Evolutionary conservation across 2,888 invertebrate genomes (phyloP), one percentile per base, ranked within the genome.

Genomic region (Thecophora atra): DNA sequence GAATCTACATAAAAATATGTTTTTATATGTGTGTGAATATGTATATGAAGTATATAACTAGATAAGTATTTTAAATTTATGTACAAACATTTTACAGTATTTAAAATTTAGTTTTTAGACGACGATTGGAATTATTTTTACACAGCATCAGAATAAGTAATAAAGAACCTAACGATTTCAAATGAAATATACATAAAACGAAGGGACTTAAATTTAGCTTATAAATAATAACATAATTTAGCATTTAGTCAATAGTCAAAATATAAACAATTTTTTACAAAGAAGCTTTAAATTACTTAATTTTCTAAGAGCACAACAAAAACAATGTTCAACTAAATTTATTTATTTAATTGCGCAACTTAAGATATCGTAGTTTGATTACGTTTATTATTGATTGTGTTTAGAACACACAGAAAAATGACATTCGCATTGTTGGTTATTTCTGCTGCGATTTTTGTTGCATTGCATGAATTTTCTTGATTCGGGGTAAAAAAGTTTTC

Each of bases 11-110:
- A 42, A 42, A 21, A 42, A 19, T 8, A 30, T 62, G 19, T 42
- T 51, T 65, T 15, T 44, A 30, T 30, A 30, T 30, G n/a, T n/a
- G n/a, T n/a, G n/a, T n/a, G n/a, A n/a, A 30, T 30, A 30, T 30
- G 8, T 8, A 30, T 8, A 30, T 30, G 30, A 30, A 6, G 30
- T 30, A 30, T 30, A 30, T 30, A 30, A 4, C 8, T 30, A 8
- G 4, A 8, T 30, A 30, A 6, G 37, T 37, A 37, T 37, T 8
- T 37, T 37, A 1, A 37, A 11, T 26, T 13, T 68, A 68, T 68
- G 56, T 68, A 68, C 68, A 68, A 68, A 24, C 58, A 68, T 68
- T 68, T 68, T 68, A 68, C 68, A 68, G 24, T 21, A 54, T 54
- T 54, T 5, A 51, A 51, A n/a, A 8, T 37, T 37, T 11, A 37